Conservation (phyloP, 2,113 vertebrate genomes). For the Gymnogyps californianus region DNA sequence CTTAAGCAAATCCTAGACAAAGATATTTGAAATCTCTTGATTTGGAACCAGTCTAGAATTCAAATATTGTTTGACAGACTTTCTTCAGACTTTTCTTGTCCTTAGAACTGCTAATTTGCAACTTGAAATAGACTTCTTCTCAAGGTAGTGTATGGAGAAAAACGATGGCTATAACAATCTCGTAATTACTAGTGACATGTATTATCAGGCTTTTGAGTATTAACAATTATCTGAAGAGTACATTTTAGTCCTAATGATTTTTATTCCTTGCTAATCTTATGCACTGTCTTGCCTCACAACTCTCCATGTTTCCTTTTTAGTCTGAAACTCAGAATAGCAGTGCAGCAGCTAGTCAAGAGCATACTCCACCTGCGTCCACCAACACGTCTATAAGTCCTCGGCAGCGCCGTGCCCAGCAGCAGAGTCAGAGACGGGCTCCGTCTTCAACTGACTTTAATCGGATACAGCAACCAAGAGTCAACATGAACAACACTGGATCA, state of each 20-base stretch:
- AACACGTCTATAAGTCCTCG: constrained; percentile 82
- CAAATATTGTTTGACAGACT: not conserved
- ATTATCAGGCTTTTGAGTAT: not conserved
- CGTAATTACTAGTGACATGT: not conserved
- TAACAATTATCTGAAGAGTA: not conserved
- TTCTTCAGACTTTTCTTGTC: not conserved
- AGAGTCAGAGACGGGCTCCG: constrained; percentile 73
- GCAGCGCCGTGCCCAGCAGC: constrained; percentile 86
- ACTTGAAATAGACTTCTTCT: not conserved
- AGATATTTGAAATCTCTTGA: not conserved
- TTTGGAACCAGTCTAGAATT: not conserved
- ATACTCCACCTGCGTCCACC: not conserved
- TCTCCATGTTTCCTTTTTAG: constrained; percentile 29
- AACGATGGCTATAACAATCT: not conserved
- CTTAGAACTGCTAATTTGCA: not conserved
- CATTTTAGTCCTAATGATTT: not conserved
- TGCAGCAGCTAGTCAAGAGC: constrained; percentile 43
- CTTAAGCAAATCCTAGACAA: not conserved
- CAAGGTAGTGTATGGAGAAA: not conserved
- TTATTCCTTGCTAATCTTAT: not conserved
- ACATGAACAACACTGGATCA: constrained; percentile 79
- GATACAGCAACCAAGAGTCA: constrained; percentile 71
- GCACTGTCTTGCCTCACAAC: not conserved
- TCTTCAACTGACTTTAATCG: constrained; percentile 72
- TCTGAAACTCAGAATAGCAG: constrained; percentile 42